Base-by-base conservation (phyloP, 2,113 vertebrate genomes). In the Anseranas semipalmata region DNA sequence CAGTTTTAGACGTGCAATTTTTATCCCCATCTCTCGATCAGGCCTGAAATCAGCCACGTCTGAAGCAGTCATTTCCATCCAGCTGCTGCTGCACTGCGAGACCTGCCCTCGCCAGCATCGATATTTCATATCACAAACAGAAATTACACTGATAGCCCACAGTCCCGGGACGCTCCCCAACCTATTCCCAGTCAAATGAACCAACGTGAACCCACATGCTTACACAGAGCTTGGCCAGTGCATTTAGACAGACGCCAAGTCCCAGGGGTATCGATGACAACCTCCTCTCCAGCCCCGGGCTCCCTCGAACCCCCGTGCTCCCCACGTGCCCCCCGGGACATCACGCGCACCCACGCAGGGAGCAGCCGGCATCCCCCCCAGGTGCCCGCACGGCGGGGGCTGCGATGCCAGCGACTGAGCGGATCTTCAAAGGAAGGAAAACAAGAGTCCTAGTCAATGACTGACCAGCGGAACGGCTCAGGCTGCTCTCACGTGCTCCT, bases 201-300 rank as follows among this genome's bases (percentile, higher is more conserved):
- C 96, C 85, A 59, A 87, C 4, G 0, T 90, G 96, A 97, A 94
- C 96, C 87, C 52, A 5, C 68, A 56, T n/a, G 7, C 89, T 97
- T 73, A 89, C 76, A 80, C 28, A 73, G 58, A 96, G 87, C 87
- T 84, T 39, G 85, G 92, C 85, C 86, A 6, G 18, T 63, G 89
- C 92, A 89, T 95, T 96, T 96, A 94, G 83, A 95, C 2, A 95
- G 93, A 96, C 55, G 92, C 83, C 96, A 97, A 96, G 97, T 96
- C 97, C 96, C 93, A 94, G 95, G 94, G 90, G 73, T 97, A 96
- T 95, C 95, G 76, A 22, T 94, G 93, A 94, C 96, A 96, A 96
- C 90, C 96, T 95, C 93, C 28, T 96, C 79, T 95, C 96, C 65
- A 80, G 82, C 9, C 8, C 73, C 67, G 80, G 85, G 48, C 56